Conservation (phyloP, 2,888 invertebrate genomes). For the Aproaerema taeniolella region DNA sequence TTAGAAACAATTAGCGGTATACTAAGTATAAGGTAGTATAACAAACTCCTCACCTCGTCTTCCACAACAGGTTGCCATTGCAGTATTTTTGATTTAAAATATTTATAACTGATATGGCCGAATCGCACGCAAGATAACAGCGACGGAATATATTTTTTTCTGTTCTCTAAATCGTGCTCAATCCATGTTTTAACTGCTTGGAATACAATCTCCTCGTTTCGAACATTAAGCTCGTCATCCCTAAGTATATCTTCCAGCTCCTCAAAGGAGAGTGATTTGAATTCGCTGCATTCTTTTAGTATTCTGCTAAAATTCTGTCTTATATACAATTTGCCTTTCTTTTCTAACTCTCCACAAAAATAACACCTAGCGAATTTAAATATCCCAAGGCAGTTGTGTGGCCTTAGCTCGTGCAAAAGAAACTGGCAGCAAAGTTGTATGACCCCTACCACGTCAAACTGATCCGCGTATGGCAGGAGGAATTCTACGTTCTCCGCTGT, state of each 20-base stretch:
- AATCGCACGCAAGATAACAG: slow-evolving; percentile 81
- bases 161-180: slow-evolving; percentile 73
- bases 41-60: slow-evolving; percentile 68
- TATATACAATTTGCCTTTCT: slow-evolving; percentile 77
- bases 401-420: slow-evolving; percentile 78
- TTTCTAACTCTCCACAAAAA: slow-evolving; percentile 82
- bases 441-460: slow-evolving; percentile 84
- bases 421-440: slow-evolving; percentile 83
- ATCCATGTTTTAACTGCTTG: slow-evolving; percentile 85
- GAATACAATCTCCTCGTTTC: slow-evolving; percentile 85
- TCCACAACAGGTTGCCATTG: slow-evolving; percentile 73
- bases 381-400: slow-evolving; percentile 84
- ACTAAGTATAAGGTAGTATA: too few relatives aligned
- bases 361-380: slow-evolving; percentile 83
- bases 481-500: slow-evolving; percentile 82
- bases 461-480: slow-evolving; percentile 83
- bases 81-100: slow-evolving; percentile 75
- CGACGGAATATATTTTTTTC: slow-evolving; percentile 75
- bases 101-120: slow-evolving; percentile 79
- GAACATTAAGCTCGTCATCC: slow-evolving; percentile 85
- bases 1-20: too few relatives aligned
- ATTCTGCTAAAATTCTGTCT: slow-evolving; percentile 79
- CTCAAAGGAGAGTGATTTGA: slow-evolving; percentile 76
- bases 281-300: slow-evolving; percentile 79
- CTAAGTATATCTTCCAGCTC: slow-evolving; percentile 80